Conservation (phyloP, 2,113 vertebrate genomes). For the Phrynosoma platyrhinos region DNA sequence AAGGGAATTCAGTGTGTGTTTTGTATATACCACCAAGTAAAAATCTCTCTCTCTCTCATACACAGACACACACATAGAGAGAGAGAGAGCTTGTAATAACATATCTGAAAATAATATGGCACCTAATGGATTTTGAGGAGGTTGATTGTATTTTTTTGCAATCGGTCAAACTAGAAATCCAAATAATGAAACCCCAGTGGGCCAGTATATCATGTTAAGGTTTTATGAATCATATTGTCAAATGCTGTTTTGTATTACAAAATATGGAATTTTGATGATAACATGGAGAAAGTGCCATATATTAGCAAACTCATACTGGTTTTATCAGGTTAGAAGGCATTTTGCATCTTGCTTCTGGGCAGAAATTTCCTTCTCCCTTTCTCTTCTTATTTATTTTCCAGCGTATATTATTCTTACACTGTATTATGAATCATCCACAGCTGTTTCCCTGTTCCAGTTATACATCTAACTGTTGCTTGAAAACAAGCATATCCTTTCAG, state of each 20-base stretch:
- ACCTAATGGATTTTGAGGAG: neutral
- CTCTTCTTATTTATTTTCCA: neutral
- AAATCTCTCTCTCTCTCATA: neutral
- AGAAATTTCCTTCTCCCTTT: neutral
- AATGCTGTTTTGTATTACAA: neutral
- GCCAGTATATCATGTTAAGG: neutral
- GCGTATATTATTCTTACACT: neutral
- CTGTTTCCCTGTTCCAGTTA: conserved; percentile 25
- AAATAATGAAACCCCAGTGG: neutral
- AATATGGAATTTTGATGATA: conserved; percentile 14
- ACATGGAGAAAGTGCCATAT: conserved; percentile 12
- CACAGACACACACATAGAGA: neutral
- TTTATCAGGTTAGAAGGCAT: conserved; percentile 32
- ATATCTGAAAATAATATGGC: neutral
- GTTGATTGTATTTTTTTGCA: conserved; percentile 9
- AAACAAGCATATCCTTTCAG: neutral
- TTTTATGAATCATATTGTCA: conserved; percentile 21
- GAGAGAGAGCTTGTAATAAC: neutral
- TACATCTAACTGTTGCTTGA: neutral
- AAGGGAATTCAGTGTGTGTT: neutral
- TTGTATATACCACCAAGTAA: neutral
- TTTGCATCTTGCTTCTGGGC: conserved; percentile 1
- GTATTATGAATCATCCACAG: conserved; percentile 22
- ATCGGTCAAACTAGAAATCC: conserved; percentile 28
- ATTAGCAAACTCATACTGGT: conserved; percentile 23